A percentile compares a stretch with the other conserved stretches of the same genome.
Conservation (phyloP, 2,113 vertebrate genomes). For the Drymodes brunneopygia region DNA sequence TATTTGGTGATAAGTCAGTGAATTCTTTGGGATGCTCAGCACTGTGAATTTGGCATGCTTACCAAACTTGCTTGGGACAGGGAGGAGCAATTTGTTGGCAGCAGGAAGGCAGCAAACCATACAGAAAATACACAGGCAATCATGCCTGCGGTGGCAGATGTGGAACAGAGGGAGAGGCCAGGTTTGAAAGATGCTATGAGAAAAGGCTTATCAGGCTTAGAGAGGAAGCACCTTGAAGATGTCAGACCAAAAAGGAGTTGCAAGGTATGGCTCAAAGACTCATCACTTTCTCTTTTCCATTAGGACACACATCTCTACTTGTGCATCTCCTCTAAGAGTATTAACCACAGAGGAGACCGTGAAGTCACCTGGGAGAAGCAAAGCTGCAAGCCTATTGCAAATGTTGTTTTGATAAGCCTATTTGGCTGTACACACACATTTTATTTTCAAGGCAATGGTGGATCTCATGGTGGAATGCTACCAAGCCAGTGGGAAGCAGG, state of each 20-base stretch:
- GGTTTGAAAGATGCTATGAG: not conserved
- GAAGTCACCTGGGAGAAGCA: not conserved
- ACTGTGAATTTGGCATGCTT: not conserved
- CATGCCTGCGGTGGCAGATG: rapidly evolving
- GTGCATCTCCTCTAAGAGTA: not conserved
- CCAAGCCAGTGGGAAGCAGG: constrained; percentile 24
- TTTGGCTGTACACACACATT: not conserved
- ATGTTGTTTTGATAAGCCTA: not conserved
- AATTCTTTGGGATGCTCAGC: not conserved
- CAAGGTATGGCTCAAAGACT: not conserved
- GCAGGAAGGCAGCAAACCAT: not conserved
- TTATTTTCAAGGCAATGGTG: not conserved
- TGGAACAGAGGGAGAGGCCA: not conserved
- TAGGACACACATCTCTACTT: not conserved
- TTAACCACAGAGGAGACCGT: not conserved
- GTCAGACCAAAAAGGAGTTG: not conserved
- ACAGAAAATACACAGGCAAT: not conserved
- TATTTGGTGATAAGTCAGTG: not conserved
- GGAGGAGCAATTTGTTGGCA: not conserved
- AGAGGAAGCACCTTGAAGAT: not conserved
- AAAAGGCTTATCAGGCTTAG: not conserved
- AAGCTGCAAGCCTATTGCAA: not conserved
- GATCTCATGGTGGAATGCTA: not conserved
- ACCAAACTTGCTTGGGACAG: not conserved
- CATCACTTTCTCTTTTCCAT: not conserved